Evolutionary conservation across 2,797 vertebrate species (phyloP).

Genomic region (Cynodonichthys magdalenae): DNA sequence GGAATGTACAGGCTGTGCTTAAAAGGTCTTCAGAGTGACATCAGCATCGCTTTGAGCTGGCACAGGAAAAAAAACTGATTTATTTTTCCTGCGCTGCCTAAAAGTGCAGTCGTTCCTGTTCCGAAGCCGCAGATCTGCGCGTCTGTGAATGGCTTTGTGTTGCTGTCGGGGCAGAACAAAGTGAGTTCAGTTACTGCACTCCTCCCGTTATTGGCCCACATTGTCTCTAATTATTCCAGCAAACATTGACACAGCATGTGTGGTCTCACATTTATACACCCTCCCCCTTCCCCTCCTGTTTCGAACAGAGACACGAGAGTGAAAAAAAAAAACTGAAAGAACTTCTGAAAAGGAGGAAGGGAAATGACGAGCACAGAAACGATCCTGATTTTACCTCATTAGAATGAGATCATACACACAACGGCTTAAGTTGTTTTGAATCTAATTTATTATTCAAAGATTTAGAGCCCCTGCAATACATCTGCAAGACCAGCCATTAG

Average conservation of each 20-base stretch:
- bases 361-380: constrained; percentile 30
- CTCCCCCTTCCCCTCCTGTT: constrained; percentile 19
- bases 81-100: constrained; percentile 32
- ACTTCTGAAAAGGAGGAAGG: constrained; percentile 35
- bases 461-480: constrained; percentile 8
- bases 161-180: constrained; percentile 73
- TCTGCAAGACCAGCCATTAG: background rate
- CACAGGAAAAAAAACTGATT: constrained; percentile 45
- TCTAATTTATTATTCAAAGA: background rate
- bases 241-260: constrained; percentile 81
- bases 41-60: constrained; percentile 56
- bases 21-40: constrained; percentile 63
- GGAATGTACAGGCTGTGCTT: constrained; percentile 55
- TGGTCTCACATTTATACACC: constrained; percentile 73
- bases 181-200: constrained; percentile 77
- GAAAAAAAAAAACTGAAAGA: constrained; percentile 4
- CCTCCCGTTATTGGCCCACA: constrained; percentile 71
- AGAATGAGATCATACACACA: constrained; percentile 14
- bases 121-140: constrained; percentile 50
- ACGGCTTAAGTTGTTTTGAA: constrained; percentile 5
- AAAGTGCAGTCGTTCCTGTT: constrained; percentile 56
- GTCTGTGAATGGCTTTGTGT: constrained; percentile 73
- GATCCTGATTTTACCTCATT: constrained; percentile 28
- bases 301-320: constrained; percentile 41
- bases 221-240: constrained; percentile 78